Conservation (phyloP, 1,140 invertebrate genomes). For the Araneus ventricosus region DNA sequence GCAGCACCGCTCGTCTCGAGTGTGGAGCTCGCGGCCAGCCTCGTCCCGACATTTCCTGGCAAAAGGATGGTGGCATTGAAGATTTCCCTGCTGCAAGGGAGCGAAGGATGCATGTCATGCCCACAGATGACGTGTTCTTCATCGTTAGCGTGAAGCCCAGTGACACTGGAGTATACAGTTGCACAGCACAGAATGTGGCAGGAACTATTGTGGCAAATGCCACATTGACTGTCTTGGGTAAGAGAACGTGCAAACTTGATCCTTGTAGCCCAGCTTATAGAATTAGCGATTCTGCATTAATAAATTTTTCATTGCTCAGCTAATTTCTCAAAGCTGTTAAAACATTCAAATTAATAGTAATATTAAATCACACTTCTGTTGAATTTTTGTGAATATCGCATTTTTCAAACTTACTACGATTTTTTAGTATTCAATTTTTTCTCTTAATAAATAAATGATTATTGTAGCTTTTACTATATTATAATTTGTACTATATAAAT, state of each 20-base stretch:
- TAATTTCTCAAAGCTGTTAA: neutral
- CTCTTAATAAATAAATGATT: too few species aligned
- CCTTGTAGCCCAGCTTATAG: neutral
- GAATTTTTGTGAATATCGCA: too few species aligned
- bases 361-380: too few species aligned
- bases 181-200: constrained; percentile 93
- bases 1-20: constrained; percentile 91
- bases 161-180: constrained; percentile 96
- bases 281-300: neutral
- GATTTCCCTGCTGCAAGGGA: constrained; percentile 97
- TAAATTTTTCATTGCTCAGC: constrained; percentile 3
- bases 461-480: too few species aligned
- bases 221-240: constrained; percentile 90
- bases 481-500: too few species aligned
- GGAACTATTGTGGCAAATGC: constrained; percentile 93
- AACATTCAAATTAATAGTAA: neutral
- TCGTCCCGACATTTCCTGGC: constrained; percentile 92
- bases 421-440: too few species aligned
- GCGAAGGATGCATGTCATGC: constrained; percentile 94
- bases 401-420: too few species aligned
- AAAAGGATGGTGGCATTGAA: constrained; percentile 95
- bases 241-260: constrained; percentile 77
- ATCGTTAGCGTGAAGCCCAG: constrained; percentile 92
- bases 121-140: constrained; percentile 93
- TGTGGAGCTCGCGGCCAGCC: constrained; percentile 95